phyloP scores from a whole-genome alignment of 2,888 invertebrate genomes.

The Strigamia transsilvanica region DNA sequence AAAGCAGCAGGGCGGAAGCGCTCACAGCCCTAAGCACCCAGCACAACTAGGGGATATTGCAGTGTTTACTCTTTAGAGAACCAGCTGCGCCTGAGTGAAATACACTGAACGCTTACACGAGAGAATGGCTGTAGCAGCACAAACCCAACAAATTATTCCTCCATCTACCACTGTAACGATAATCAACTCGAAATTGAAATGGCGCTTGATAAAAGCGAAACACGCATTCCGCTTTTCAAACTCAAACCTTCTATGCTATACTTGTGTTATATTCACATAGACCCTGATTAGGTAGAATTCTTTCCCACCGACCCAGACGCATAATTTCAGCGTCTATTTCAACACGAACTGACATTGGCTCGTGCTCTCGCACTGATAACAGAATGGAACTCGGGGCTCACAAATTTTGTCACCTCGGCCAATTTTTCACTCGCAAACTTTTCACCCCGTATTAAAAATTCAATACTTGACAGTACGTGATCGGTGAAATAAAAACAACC shows the following conservation, averaged over 20 bases:
- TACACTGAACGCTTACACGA: constrained; percentile 16
- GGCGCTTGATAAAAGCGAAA: background rate
- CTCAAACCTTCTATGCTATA: too few relatives aligned
- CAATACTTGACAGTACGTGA: background rate
- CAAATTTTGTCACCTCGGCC: constrained; percentile 35
- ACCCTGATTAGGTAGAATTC: background rate
- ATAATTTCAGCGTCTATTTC: constrained; percentile 38
- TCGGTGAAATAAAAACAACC: background rate
- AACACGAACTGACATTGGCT: background rate
- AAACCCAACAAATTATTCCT: constrained; percentile 24
- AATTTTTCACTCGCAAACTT: constrained; percentile 6
- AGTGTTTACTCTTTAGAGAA: constrained; percentile 41
- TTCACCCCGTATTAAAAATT: constrained; percentile 6
- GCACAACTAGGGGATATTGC: constrained; percentile 20
- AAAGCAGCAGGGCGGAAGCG: constrained; percentile 10
- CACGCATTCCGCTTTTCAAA: background rate
- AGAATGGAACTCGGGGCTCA: constrained; percentile 33
- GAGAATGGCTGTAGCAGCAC: background rate
- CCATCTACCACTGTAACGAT: constrained; percentile 4
- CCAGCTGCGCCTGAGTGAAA: constrained; percentile 38
- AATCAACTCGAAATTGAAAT: constrained; percentile 32
- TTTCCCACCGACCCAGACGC: background rate
- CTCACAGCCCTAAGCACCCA: background rate
- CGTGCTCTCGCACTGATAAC: constrained; percentile 35
- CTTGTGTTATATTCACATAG: constrained; percentile 9